Percentiles rank a stretch among this genome's conserved stretches.
Evolutionary conservation across 2,797 vertebrate genomes (phyloP).

Genomic region (Varecia variegata): DNA sequence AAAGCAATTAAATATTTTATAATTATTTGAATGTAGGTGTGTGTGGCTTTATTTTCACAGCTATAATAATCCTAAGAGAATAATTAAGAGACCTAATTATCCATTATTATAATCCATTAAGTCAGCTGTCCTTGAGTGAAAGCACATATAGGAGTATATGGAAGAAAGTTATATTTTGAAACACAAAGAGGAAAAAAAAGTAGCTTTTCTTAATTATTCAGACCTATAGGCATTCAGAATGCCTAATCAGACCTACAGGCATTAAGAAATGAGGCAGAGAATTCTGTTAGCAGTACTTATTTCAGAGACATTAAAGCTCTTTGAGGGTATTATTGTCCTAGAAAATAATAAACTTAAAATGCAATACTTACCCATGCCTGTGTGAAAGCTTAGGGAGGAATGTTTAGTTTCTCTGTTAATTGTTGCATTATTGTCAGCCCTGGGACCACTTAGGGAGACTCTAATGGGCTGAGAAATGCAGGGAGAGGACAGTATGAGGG

Average conservation of each 20-base stretch:
- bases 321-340: neutral
- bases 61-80: conserved; percentile 31
- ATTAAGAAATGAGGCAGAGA: neutral
- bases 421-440: neutral
- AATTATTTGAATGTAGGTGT: conserved; percentile 12
- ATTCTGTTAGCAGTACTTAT: neutral
- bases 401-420: neutral
- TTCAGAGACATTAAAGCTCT: neutral
- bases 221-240: neutral
- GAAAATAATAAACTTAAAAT: neutral
- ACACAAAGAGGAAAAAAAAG: neutral
- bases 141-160: neutral
- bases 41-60: conserved; percentile 24
- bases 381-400: neutral
- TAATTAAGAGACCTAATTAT: conserved; percentile 55
- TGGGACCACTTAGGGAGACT: neutral
- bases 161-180: neutral
- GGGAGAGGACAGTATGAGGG: neutral
- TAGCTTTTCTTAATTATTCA: neutral
- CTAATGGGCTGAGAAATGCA: neutral
- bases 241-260: neutral
- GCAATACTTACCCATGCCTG: accelerated
- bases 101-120: conserved; percentile 42
- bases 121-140: neutral
- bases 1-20: conserved; percentile 56